A percentile compares a stretch with the other conserved stretches of the same genome.
Evolutionary conservation across 2,888 invertebrate genomes (phyloP).

Genomic region (Leuctra nigra): DNA sequence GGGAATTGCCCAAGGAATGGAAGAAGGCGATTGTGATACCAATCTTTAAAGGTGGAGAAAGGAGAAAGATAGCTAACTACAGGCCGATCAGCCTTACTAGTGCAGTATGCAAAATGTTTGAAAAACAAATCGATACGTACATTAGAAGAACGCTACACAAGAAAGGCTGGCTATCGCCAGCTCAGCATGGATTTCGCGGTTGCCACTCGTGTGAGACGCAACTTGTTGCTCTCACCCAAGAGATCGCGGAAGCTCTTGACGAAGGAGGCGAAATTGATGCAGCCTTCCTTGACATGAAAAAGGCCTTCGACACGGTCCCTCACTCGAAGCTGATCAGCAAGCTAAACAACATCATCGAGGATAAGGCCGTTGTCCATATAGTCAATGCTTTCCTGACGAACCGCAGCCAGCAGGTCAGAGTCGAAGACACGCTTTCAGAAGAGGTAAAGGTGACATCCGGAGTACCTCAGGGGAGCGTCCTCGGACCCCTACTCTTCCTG

Average conservation of each 20-base stretch:
- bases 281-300: background rate
- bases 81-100: too few species aligned
- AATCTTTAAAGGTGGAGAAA: conserved; percentile 8
- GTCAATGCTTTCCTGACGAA: background rate
- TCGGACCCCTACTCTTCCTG: too few species aligned
- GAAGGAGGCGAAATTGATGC: background rate
- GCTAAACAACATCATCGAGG: background rate
- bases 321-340: background rate
- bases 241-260: background rate
- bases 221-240: background rate
- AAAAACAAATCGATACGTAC: background rate
- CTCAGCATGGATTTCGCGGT: background rate
- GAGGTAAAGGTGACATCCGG: conserved; percentile 17
- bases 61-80: background rate
- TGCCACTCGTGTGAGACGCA: background rate
- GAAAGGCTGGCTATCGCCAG: background rate
- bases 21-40: too few species aligned
- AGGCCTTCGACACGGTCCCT: conserved; percentile 1
- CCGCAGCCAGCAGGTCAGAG: background rate
- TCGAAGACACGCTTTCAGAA: background rate
- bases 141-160: background rate
- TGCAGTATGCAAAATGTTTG: background rate
- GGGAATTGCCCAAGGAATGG: background rate
- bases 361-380: background rate
- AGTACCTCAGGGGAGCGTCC: background rate